Evolutionary conservation across 2,888 invertebrate species (phyloP), one percentile per base, ranked within the genome.

Genomic region (Heliconius hortense): DNA sequence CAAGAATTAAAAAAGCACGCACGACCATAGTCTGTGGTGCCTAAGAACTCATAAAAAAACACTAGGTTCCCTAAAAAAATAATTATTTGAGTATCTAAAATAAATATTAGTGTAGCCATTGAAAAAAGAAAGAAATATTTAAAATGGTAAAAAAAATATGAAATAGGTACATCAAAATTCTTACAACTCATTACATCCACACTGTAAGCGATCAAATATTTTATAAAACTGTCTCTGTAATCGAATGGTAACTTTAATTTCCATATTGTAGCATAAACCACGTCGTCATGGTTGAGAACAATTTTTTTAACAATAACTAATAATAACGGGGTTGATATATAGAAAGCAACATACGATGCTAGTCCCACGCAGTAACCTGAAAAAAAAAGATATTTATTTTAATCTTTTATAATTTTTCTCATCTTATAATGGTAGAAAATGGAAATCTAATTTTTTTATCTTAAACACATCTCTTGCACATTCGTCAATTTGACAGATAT

Each of bases 231-330:
- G 43, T 79, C 76, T 39, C 79, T 75, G 43, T 75, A 79, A 60
- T 77, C 75, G 53, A 82, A 81, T 31, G 80, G 80, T 31, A 78
- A 67, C 56, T 73, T 74, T 21, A 79, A 28, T 53, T 77, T 71
- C 28, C 78, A 73, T 18, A 77, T 66, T 21, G 77, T 74, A 1
- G 35, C 31, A 18, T 77, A 74, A 3, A n/a, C 15, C 0, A 72
- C 75, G 5, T 79, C 76, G 7, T 67, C 77, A 2, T 60, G 21
- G 60, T 77, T 76, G 0, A 77, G 71, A 24, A 79, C 18, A 35
- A 63, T 71, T 68, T 78, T 79, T 59, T 78, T 77, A 18, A 78
- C 15, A 7, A 77, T 8, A 13, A 77, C 70, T 56, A 53, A 74
- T 48, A 76, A 24, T 11, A 79, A 56, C 4, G 78, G 79, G 28